These are phyloP conservation scores for Theristicus caerulescens DNA, from an alignment of 2,113 vertebrate species.

Conservation along the genomic window DNA sequence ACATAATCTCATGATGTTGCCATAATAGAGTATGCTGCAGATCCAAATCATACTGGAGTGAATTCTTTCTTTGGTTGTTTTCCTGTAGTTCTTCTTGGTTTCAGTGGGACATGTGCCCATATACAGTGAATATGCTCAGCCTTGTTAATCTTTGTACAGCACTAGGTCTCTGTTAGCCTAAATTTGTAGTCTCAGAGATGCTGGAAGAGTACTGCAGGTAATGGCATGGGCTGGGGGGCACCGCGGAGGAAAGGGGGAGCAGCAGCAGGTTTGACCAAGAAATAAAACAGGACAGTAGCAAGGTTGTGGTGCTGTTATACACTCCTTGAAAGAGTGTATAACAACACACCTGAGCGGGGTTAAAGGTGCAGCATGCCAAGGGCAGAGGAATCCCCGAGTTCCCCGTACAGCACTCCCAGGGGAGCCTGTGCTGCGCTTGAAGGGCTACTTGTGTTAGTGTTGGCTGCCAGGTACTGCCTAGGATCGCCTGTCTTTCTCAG, in stretches of 20 bases:
- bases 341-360: not conserved
- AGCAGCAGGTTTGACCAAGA: not conserved
- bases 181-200: not conserved
- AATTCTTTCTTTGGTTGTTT: slow-evolving; percentile 52
- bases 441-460: not conserved
- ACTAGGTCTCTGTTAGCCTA: not conserved
- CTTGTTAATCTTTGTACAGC: not conserved
- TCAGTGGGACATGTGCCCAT: not conserved
- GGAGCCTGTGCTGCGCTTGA: not conserved
- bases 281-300: not conserved
- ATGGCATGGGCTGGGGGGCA: not conserved
- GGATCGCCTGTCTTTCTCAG: not conserved
- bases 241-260: not conserved
- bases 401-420: not conserved
- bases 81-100: not conserved
- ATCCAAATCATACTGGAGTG: slow-evolving; percentile 7
- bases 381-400: not conserved
- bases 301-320: not conserved
- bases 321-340: not conserved
- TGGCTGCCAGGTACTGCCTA: not conserved
- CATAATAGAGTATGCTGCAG: slow-evolving; percentile 45
- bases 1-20: slow-evolving; percentile 37
- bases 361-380: not conserved
- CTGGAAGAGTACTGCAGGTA: not conserved
- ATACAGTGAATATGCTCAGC: not conserved